phyloP scores from a whole-genome alignment of 2,797 vertebrate genomes.

The Myotis myotis region DNA sequence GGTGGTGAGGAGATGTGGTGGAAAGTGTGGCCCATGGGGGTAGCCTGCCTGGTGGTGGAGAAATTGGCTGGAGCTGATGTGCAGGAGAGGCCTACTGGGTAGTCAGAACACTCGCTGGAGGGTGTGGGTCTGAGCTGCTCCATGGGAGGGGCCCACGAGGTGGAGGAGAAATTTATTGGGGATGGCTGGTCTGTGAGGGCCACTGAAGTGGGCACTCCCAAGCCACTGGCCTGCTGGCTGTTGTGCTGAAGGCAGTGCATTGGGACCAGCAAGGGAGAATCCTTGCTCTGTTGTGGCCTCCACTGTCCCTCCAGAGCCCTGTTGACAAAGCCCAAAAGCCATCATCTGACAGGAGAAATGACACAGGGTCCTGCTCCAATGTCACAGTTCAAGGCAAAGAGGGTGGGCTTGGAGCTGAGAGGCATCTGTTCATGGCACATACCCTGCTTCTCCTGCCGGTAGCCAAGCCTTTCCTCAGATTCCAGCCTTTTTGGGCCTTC shows the following conservation, averaged over 20 bases:
- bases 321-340: neutral
- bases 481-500: neutral
- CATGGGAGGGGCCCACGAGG: neutral
- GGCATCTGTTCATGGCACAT: neutral
- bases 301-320: no score
- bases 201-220: neutral
- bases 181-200: neutral
- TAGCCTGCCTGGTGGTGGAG: neutral
- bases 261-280: neutral
- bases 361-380: neutral
- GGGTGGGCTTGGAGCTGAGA: neutral
- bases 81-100: neutral
- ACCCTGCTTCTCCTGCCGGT: accelerated
- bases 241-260: neutral
- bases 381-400: neutral
- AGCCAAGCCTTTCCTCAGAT: neutral
- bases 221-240: neutral
- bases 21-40: neutral
- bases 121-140: neutral
- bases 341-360: neutral
- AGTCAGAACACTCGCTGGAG: neutral
- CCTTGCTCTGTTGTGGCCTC: neutral
- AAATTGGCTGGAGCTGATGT: neutral
- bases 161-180: neutral
- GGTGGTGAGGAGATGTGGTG: neutral